A percentile compares a stretch with the other conserved stretches of the same genome.
Evolutionary conservation across 2,888 invertebrate species (phyloP).

Genomic region (Eristalis tenax): DNA sequence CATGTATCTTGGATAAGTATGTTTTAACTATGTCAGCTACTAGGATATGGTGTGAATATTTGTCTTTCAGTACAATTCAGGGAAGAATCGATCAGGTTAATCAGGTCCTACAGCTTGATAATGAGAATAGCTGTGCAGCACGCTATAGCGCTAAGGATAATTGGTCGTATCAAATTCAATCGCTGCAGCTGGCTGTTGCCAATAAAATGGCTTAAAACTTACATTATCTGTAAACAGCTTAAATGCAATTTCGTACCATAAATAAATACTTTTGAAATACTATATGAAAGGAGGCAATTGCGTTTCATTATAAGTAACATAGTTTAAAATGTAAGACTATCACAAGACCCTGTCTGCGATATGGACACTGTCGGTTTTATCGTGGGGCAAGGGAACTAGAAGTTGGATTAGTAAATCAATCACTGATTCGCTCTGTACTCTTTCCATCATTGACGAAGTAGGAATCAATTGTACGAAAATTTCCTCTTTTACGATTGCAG

Average conservation of each 20-base stretch:
- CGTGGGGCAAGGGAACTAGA: too few species aligned
- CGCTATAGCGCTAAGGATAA: conserved; percentile 96
- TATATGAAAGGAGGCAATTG: not conserved
- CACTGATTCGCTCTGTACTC: too few species aligned
- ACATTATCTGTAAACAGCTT: conserved; percentile 6
- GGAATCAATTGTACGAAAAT: too few species aligned
- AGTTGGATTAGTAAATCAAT: too few species aligned
- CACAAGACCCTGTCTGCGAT: too few species aligned
- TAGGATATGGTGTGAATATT: not conserved
- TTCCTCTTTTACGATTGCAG: too few species aligned
- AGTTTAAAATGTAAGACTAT: too few species aligned
- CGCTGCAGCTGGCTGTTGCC: conserved; percentile 93
- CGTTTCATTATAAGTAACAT: not conserved
- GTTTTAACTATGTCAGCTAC: conserved; percentile 74
- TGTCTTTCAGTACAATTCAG: conserved; percentile 87
- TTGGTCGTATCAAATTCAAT: conserved; percentile 95
- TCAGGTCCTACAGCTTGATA: conserved; percentile 93
- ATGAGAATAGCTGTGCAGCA: conserved; percentile 90
- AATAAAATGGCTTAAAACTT: conserved; percentile 92
- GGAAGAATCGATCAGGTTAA: conserved; percentile 96
- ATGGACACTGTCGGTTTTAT: too few species aligned
- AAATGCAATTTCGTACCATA: conserved; percentile 45
- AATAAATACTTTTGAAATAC: conserved; percentile 51
- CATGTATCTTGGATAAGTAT: conserved; percentile 98
- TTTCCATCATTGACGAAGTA: too few species aligned